These are phyloP conservation scores for Hozukius guyotensis DNA, from an alignment of 2,797 vertebrate genomes.

Conservation along the genomic window DNA sequence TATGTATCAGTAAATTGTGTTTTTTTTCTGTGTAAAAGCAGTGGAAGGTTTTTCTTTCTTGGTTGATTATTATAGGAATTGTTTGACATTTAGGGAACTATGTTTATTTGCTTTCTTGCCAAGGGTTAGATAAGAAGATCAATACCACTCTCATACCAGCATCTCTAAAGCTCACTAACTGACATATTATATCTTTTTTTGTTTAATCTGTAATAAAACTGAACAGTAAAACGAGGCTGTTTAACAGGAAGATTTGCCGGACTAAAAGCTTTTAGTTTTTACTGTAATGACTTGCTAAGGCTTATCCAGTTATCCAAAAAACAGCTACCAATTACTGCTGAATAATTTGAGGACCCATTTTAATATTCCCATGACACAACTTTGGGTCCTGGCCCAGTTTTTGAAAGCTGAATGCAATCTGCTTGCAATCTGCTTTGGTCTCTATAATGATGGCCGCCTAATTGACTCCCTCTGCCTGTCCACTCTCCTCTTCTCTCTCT, in stretches of 20 bases:
- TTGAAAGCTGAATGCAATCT: constrained; percentile 48
- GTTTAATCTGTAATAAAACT: neutral
- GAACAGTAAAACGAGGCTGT: neutral
- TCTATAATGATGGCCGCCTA: constrained; percentile 39
- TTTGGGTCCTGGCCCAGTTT: constrained; percentile 63
- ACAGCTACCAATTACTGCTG: constrained; percentile 40
- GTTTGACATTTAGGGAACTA: neutral
- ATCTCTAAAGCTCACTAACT: neutral
- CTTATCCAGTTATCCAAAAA: constrained; percentile 24
- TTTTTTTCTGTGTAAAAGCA: neutral
- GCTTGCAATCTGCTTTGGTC: constrained; percentile 58
- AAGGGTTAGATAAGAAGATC: neutral
- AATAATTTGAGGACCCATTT: constrained; percentile 59
- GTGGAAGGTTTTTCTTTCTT: neutral
- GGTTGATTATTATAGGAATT: neutral
- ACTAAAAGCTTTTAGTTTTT: neutral
- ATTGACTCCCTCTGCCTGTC: constrained; percentile 45
- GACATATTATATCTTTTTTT: neutral
- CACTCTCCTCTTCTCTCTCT: constrained; percentile 38
- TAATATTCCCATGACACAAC: constrained; percentile 59
- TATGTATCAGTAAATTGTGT: neutral
- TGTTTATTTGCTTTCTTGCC: neutral
- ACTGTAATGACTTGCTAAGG: neutral
- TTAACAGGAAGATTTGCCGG: neutral
- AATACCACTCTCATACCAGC: neutral